These are phyloP conservation scores for Telmatherina bonti DNA, from an alignment of 2,797 vertebrate genomes.

Conservation along the genomic window DNA sequence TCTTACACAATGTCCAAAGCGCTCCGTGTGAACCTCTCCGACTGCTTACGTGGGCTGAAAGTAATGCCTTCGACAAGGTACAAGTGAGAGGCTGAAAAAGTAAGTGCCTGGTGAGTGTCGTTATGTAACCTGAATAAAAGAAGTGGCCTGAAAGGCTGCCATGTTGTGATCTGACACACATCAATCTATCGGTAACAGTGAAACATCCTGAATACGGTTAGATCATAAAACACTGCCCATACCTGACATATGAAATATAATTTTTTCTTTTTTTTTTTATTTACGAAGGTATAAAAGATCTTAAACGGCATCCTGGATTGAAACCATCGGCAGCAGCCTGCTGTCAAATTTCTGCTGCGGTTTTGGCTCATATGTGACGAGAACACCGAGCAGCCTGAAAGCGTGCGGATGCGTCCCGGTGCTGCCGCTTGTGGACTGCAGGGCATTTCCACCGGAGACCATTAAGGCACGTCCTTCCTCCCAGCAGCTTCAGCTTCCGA, in stretches of 20 bases:
- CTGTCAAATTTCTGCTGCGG: slow-evolving; percentile 55
- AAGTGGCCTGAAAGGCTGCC: slow-evolving; percentile 73
- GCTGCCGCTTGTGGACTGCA: slow-evolving; percentile 53
- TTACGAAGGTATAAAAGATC: slow-evolving; percentile 76
- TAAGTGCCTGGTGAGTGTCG: slow-evolving; percentile 66
- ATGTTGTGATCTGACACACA: slow-evolving; percentile 61
- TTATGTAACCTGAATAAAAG: slow-evolving; percentile 78
- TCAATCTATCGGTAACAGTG: slow-evolving; percentile 57
- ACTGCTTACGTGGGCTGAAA: slow-evolving; percentile 37
- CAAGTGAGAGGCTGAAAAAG: slow-evolving; percentile 56
- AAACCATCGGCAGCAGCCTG: slow-evolving; percentile 45
- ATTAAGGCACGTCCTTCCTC: slow-evolving; percentile 81
- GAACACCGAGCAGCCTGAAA: slow-evolving; percentile 40
- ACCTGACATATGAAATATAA: slow-evolving; percentile 57
- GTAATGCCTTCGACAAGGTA: slow-evolving; percentile 47
- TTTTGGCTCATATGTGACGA: slow-evolving; percentile 65
- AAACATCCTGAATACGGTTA: slow-evolving; percentile 65
- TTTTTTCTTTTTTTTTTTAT: slow-evolving; percentile 25
- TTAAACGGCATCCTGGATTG: slow-evolving; percentile 49
- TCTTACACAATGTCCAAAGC: slow-evolving; percentile 56
- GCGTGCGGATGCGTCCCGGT: slow-evolving; percentile 50
- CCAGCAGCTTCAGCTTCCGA: slow-evolving; percentile 63
- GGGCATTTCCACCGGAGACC: slow-evolving; percentile 78
- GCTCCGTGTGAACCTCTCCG: slow-evolving; percentile 30
- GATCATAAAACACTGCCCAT: slow-evolving; percentile 61